Base-by-base conservation (phyloP, 1,140 invertebrate species). In the Drosophila sulfurigaster region DNA sequence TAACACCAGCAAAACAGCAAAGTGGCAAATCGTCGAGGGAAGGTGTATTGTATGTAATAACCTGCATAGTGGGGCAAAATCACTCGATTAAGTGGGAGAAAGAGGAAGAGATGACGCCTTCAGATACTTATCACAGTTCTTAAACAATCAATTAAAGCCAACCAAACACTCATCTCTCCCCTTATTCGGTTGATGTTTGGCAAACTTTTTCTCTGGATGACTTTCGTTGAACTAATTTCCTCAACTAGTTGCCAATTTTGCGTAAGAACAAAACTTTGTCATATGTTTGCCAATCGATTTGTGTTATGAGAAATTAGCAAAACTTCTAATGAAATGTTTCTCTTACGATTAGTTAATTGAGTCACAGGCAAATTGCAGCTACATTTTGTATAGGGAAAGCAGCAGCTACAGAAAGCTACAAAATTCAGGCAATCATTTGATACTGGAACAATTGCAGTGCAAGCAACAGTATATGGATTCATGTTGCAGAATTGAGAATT, bases 1-100 rank as follows among this genome's bases (percentile, higher is more conserved):
- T 88, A 90, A 85, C 85, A 89, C 85, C 81, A 58, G 35, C 35
- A 66, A 25, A 25, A 52, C 69, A 76, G 3, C 20, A 32, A 28
- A 32, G 35, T n/a, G 15, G 7, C 1, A 15, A 16, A 32, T 25
- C 20, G 32, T 5, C 4, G 41, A 11, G 41, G 51, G 32, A 13
- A 43, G 25, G 57, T 52, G 46, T 43, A 48, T 6, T 30, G 46
- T 43, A 48, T 6, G 13, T 25, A 8, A 45, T 16, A 43, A 43
- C 46, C 10, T 62, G 71, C 65, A 74, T 62, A 74, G 71, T 74
- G 65, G 65, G 4, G 49, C 65, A 41, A 71, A 49, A 16, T 15
- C 25, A 38, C 6, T 41, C 11, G 25, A 28, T 20, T 20, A 57
- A 30, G 15, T 10, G 3, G 4, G 10, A 35, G 5, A 8, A 6